Evolutionary conservation across 2,113 vertebrate species (phyloP).

Genomic region (Nicator chloris): DNA sequence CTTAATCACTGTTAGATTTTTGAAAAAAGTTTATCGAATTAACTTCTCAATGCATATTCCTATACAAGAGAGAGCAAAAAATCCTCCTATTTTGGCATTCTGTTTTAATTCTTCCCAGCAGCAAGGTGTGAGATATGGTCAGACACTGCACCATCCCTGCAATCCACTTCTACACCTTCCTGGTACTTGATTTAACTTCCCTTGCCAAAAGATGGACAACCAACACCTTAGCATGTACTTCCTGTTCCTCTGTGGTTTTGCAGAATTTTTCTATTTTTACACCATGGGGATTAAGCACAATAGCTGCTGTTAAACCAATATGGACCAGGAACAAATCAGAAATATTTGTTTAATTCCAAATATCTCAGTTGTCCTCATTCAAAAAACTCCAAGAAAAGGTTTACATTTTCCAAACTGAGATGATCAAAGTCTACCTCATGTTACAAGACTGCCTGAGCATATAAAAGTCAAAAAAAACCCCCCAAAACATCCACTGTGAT

Average conservation of each 20-base stretch:
- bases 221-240: neutral
- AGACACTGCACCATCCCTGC: neutral
- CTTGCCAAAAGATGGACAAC: neutral
- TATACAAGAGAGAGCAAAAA: neutral
- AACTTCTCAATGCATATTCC: neutral
- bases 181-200: neutral
- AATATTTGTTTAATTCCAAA: neutral
- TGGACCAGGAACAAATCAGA: neutral
- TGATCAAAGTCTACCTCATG: neutral
- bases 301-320: neutral
- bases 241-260: neutral
- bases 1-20: neutral
- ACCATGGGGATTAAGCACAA: neutral
- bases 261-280: neutral
- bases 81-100: neutral
- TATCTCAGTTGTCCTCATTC: neutral
- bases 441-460: neutral
- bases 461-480: neutral
- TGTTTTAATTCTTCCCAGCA: neutral
- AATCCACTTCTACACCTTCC: neutral
- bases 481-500: neutral
- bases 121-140: neutral
- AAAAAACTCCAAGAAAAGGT: neutral
- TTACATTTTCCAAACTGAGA: neutral
- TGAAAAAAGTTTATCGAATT: neutral